Conservation (phyloP, 2,797 vertebrate genomes). For the Sebastes alutus region DNA sequence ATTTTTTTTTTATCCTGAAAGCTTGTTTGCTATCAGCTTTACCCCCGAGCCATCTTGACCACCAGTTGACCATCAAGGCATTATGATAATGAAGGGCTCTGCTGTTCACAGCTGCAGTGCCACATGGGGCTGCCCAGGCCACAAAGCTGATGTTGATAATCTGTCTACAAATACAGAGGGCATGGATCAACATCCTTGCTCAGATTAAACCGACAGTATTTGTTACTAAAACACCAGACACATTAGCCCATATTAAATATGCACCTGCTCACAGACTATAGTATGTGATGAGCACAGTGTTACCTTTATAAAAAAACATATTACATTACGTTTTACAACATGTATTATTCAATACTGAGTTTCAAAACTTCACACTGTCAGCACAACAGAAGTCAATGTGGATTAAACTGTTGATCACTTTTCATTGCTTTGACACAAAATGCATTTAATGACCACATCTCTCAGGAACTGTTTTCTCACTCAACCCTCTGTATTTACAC, state of each 20-base stretch:
- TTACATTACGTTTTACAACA: no score
- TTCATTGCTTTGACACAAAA: not conserved
- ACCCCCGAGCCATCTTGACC: conserved; percentile 55
- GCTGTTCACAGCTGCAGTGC: conserved; percentile 63
- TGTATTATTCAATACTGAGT: not conserved
- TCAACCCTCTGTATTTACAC: not conserved
- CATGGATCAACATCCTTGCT: conserved; percentile 44
- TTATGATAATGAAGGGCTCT: conserved; percentile 61
- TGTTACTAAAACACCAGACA: conserved; percentile 47
- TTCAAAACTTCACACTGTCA: not conserved
- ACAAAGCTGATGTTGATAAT: conserved; percentile 61
- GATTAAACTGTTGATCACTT: not conserved
- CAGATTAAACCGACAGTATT: conserved; percentile 65
- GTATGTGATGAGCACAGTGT: no score
- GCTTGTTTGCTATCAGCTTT: conserved; percentile 27
- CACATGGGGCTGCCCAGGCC: conserved; percentile 41
- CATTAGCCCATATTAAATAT: conserved; percentile 40
- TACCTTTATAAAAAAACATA: no score
- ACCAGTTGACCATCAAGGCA: conserved; percentile 53
- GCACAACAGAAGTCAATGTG: not conserved
- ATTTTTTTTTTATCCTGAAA: conserved; percentile 31
- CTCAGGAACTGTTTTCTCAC: not conserved
- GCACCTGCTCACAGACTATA: not conserved
- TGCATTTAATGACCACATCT: not conserved
- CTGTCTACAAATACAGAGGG: conserved; percentile 60